Percentiles rank a stretch among this genome's conserved stretches.
Evolutionary conservation across 2,113 vertebrate species (phyloP).

Genomic region (Trachemys scripta): DNA sequence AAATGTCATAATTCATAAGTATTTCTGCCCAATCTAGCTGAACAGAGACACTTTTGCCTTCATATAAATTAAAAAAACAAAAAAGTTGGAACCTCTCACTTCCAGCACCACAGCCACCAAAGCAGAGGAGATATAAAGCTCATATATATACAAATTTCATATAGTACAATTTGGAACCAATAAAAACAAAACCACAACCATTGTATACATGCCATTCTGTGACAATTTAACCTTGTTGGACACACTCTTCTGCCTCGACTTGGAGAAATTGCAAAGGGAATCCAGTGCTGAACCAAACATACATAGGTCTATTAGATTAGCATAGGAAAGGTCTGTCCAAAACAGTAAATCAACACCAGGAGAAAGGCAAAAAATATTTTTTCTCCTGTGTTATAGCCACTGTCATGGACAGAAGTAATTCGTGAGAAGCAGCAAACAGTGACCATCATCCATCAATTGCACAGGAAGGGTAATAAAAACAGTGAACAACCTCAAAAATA

Average conservation of each 20-base stretch:
- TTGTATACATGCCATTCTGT: neutral
- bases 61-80: neutral
- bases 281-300: neutral
- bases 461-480: neutral
- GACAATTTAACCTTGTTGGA: neutral
- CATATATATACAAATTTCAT: neutral
- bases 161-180: neutral
- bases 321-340: neutral
- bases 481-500: neutral
- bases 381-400: slow-evolving; percentile 5
- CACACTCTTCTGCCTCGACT: neutral
- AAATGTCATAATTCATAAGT: neutral
- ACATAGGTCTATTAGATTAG: neutral
- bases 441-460: slow-evolving; percentile 32
- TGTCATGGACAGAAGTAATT: slow-evolving; percentile 16
- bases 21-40: neutral
- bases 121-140: slow-evolving; percentile 1
- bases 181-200: neutral
- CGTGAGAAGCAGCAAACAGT: slow-evolving; percentile 21
- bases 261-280: neutral
- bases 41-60: neutral
- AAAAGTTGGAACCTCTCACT: neutral
- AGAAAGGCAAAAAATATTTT: slow-evolving; percentile 1
- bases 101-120: neutral
- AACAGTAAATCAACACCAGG: slow-evolving; percentile 28